Percentiles rank a stretch among this genome's conserved stretches.
These are phyloP conservation scores for Acleris cristana DNA, from an alignment of 2,888 invertebrate species.

Conservation along the genomic window DNA sequence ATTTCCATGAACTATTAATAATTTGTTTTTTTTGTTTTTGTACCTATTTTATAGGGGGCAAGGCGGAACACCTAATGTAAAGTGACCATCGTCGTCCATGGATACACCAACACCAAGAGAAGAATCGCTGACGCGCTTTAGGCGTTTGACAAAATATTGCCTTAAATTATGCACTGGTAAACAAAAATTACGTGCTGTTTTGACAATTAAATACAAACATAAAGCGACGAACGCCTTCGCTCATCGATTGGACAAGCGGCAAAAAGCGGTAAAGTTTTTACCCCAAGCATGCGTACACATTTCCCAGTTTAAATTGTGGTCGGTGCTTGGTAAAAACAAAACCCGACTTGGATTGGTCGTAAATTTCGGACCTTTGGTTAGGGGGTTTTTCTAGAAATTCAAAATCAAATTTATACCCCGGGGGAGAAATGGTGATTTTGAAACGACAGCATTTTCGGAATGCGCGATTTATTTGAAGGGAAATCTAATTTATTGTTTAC, in stretches of 20 bases:
- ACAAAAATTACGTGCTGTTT: too few species aligned
- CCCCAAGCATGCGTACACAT: slow-evolving; percentile 62
- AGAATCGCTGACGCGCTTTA: too few species aligned
- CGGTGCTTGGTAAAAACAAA: slow-evolving; percentile 66
- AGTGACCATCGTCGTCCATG: too few species aligned
- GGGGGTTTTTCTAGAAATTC: slow-evolving; percentile 62
- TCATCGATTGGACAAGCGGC: slow-evolving; percentile 36
- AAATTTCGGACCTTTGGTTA: slow-evolving; percentile 64
- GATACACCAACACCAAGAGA: too few species aligned
- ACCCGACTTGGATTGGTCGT: slow-evolving; percentile 59
- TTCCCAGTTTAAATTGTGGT: slow-evolving; percentile 57
- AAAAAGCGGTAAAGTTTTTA: slow-evolving; percentile 55
- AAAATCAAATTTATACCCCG: slow-evolving; percentile 63
- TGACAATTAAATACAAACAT: neutral
- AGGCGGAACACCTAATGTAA: too few species aligned
- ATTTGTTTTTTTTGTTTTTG: too few species aligned
- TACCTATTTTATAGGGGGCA: too few species aligned
- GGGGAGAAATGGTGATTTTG: slow-evolving; percentile 35
- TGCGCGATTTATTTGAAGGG: slow-evolving; percentile 38
- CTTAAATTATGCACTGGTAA: too few species aligned
- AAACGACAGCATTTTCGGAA: slow-evolving; percentile 44
- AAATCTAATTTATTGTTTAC: neutral
- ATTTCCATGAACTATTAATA: too few species aligned
- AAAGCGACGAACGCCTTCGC: slow-evolving; percentile 10
- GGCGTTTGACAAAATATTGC: too few species aligned